These are phyloP conservation scores for Micromys minutus DNA, from an alignment of 2,113 vertebrate genomes.

Conservation along the genomic window DNA sequence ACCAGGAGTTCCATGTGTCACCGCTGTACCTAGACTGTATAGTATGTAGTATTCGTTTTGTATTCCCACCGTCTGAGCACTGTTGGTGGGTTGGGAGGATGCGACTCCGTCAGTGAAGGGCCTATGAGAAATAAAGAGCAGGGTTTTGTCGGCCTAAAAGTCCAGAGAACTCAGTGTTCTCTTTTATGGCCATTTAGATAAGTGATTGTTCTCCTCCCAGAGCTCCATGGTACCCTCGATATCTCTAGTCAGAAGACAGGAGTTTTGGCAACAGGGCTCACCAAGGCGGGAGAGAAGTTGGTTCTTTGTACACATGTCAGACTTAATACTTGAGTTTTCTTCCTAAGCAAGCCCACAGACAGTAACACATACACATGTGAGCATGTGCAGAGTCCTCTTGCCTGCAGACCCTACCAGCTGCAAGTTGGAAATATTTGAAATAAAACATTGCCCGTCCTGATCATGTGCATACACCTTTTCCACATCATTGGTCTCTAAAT, in stretches of 20 bases:
- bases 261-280: rapidly evolving
- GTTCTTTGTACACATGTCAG: not conserved
- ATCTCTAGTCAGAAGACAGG: not conserved
- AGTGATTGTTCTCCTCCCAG: rapidly evolving
- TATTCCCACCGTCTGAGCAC: too few species aligned
- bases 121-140: not conserved
- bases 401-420: not conserved
- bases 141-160: not conserved
- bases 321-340: not conserved
- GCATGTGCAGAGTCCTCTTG: not conserved
- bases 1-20: not conserved
- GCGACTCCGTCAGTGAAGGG: not conserved
- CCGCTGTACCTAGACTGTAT: not conserved
- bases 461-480: not conserved
- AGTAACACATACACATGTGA: rapidly evolving
- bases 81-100: not conserved
- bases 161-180: rapidly evolving
- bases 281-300: not conserved
- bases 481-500: not conserved
- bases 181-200: too few species aligned
- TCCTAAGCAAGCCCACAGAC: not conserved
- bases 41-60: not conserved
- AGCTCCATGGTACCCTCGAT: rapidly evolving
- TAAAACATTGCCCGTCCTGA: not conserved
- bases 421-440: not conserved